These are phyloP conservation scores for Cyprinodon variegatus DNA, from an alignment of 2,113 vertebrate species.

Conservation along the genomic window DNA sequence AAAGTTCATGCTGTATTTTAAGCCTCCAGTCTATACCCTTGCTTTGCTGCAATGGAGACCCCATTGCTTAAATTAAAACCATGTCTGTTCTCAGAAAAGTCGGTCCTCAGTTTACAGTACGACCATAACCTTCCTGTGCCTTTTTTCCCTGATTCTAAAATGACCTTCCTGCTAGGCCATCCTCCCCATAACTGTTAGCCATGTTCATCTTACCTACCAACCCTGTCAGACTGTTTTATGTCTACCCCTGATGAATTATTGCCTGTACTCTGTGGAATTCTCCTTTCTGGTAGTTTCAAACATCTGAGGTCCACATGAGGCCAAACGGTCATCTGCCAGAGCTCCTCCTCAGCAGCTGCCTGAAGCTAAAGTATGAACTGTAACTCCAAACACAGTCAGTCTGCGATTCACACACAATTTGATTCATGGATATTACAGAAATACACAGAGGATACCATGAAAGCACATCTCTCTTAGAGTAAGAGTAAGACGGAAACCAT, in stretches of 20 bases:
- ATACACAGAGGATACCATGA: constrained; percentile 21
- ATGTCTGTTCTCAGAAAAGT: constrained; percentile 8
- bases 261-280: constrained; percentile 59
- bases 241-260: constrained; percentile 45
- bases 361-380: constrained; percentile 4
- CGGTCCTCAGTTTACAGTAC: constrained; percentile 9
- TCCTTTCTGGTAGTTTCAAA: constrained; percentile 51
- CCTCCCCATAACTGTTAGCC: constrained; percentile 22
- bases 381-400: constrained; percentile 42
- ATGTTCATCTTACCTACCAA: constrained; percentile 23
- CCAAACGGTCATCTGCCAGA: constrained; percentile 35
- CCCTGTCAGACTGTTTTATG: constrained; percentile 11
- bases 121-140: constrained; percentile 33
- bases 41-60: constrained; percentile 16
- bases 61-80: constrained; percentile 10
- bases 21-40: constrained; percentile 5
- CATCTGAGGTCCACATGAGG: constrained; percentile 75
- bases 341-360: constrained; percentile 47
- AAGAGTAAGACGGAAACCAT: constrained; percentile 43
- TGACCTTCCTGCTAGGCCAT: constrained; percentile 34
- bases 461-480: constrained; percentile 47
- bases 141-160: constrained; percentile 23
- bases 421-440: constrained; percentile 31
- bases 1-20: constrained; percentile 3
- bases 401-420: constrained; percentile 4